Evolutionary conservation across 2,888 invertebrate species (phyloP).

Genomic region (Lapara coniferarum): DNA sequence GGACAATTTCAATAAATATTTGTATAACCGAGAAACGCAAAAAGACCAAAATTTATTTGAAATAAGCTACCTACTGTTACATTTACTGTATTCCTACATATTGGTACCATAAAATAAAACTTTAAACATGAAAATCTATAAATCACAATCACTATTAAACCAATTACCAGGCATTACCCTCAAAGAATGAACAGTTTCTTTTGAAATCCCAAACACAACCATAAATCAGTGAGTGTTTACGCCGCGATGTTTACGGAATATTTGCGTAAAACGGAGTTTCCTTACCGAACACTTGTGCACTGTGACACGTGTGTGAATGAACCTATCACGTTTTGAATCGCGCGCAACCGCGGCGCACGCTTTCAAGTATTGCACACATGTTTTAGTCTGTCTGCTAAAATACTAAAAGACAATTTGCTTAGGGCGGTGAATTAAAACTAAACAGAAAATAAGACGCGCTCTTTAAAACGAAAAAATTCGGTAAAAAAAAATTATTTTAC

Average conservation of each 20-base stretch:
- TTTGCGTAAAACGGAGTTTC: conserved; percentile 8
- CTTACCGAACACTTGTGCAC: conserved; percentile 23
- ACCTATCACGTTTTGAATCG: conserved; percentile 38
- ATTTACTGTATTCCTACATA: neutral
- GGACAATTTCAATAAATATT: neutral
- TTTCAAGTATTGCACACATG: neutral
- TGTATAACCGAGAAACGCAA: neutral
- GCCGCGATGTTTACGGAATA: conserved; percentile 11
- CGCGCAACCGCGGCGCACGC: conserved; percentile 2
- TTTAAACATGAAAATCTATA: neutral
- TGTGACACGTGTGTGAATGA: conserved; percentile 41
- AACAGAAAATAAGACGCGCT: too few species aligned
- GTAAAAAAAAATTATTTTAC: too few species aligned
- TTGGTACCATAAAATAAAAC: neutral
- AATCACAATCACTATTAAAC: conserved; percentile 11
- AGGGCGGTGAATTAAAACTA: too few species aligned
- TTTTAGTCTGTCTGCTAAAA: too few species aligned
- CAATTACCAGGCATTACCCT: conserved; percentile 7
- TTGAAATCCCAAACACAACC: conserved; percentile 4
- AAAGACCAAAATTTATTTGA: neutral
- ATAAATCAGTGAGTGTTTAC: conserved; percentile 17
- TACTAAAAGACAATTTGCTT: too few species aligned
- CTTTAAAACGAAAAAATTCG: too few species aligned
- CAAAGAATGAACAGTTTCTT: conserved; percentile 3
- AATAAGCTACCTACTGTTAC: neutral